phyloP scores from a whole-genome alignment of 2,888 invertebrate species.

The Panopea generosa region DNA sequence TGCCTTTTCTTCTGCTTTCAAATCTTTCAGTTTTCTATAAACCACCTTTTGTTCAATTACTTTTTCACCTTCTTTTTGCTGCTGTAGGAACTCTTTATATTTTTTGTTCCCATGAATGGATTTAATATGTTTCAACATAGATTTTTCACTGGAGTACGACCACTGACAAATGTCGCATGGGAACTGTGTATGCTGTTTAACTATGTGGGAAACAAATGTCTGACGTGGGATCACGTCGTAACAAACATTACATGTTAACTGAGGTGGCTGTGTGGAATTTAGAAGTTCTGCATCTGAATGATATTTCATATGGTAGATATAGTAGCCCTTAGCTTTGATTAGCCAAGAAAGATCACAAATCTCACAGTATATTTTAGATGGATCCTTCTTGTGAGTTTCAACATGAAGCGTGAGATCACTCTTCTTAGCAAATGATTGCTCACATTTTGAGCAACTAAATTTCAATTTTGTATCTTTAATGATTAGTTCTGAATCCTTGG shows the following conservation, averaged over 20 bases:
- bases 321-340: constrained; percentile 48
- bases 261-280: constrained; percentile 19
- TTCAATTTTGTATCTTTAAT: constrained; percentile 21
- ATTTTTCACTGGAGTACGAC: constrained; percentile 47
- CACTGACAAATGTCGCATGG: constrained; percentile 56
- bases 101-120: constrained; percentile 40
- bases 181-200: constrained; percentile 32
- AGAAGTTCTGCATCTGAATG: constrained; percentile 40
- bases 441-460: constrained; percentile 51
- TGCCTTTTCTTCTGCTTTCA: constrained; percentile 30
- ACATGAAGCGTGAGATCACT: constrained; percentile 44
- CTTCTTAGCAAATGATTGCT: constrained; percentile 44
- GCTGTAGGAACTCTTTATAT: constrained; percentile 18
- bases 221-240: constrained; percentile 27
- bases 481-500: background rate
- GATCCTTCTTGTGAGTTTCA: constrained; percentile 42
- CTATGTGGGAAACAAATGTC: constrained; percentile 39
- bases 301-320: constrained; percentile 57
- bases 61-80: constrained; percentile 26
- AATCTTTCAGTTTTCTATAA: constrained; percentile 47
- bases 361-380: constrained; percentile 42
- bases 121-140: constrained; percentile 44
- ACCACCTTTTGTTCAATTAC: constrained; percentile 32
- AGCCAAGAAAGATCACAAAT: constrained; percentile 47
- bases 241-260: constrained; percentile 45